Conservation (phyloP, 2,888 invertebrate genomes). For the Ceramica pisi region DNA sequence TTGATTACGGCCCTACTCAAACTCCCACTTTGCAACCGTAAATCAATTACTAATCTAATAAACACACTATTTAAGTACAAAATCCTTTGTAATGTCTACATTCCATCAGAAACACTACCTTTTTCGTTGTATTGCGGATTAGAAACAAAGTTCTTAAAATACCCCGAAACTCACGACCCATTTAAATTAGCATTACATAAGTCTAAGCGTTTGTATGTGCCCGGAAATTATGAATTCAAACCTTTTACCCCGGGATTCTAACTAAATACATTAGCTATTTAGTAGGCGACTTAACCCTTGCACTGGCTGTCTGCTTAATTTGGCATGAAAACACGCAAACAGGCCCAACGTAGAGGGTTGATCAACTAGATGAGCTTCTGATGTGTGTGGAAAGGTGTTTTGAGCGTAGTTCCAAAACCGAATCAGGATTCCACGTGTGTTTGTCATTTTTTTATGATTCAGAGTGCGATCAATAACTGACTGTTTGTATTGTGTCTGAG, state of each 20-base stretch:
- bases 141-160: slow-evolving; percentile 46
- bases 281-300: slow-evolving; percentile 76
- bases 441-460: too few relatives aligned
- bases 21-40: not conserved
- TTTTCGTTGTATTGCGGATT: slow-evolving; percentile 35
- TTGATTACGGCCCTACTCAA: too few relatives aligned
- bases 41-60: slow-evolving; percentile 9
- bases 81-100: not conserved
- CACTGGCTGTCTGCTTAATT: slow-evolving; percentile 80
- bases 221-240: slow-evolving; percentile 78
- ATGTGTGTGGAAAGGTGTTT: not conserved
- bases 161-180: slow-evolving; percentile 47
- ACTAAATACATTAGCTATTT: slow-evolving; percentile 84
- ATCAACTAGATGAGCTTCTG: slow-evolving; percentile 50
- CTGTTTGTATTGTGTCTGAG: too few relatives aligned
- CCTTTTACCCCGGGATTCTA: slow-evolving; percentile 75
- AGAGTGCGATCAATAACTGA: too few relatives aligned
- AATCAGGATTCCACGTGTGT: too few relatives aligned
- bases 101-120: slow-evolving; percentile 15
- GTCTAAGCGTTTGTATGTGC: slow-evolving; percentile 59
- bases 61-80: not conserved
- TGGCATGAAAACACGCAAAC: slow-evolving; percentile 84
- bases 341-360: slow-evolving; percentile 54
- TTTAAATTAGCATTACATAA: slow-evolving; percentile 67
- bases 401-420: not conserved